phyloP scores from a whole-genome alignment of 1,140 invertebrate genomes.

The Pararge aegeria region DNA sequence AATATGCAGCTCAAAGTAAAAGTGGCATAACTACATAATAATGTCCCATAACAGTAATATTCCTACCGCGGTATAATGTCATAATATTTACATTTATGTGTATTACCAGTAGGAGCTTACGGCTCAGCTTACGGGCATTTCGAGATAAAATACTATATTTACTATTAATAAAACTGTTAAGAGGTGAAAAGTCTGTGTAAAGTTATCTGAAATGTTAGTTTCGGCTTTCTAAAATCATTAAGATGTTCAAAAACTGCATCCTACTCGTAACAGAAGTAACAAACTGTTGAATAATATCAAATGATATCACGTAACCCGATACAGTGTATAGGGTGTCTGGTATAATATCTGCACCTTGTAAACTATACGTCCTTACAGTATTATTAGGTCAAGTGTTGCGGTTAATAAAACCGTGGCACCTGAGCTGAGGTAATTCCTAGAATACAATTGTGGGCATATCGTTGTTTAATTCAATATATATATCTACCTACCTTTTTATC shows the following conservation, averaged over 20 bases:
- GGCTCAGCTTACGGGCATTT: neutral
- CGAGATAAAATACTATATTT: slow-evolving; percentile 12
- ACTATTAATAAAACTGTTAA: slow-evolving; percentile 5
- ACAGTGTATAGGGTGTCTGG: neutral
- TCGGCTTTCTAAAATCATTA: slow-evolving; percentile 11
- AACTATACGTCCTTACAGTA: slow-evolving; percentile 8
- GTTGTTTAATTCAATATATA: neutral
- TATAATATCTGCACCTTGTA: slow-evolving; percentile 7
- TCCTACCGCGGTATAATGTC: slow-evolving; percentile 6
- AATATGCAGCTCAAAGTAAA: slow-evolving; percentile 24
- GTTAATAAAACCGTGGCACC: slow-evolving; percentile 2
- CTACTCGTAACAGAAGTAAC: neutral
- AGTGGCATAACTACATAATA: slow-evolving; percentile 33
- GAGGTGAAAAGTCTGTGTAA: slow-evolving; percentile 7
- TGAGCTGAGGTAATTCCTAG: slow-evolving; percentile 1
- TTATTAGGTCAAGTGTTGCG: slow-evolving; percentile 8
- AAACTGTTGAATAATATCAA: slow-evolving; percentile 8
- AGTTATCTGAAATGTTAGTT: slow-evolving; percentile 7
- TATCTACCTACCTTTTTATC: no score
- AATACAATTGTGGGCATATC: neutral
- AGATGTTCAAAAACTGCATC: slow-evolving; percentile 7
- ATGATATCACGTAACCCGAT: slow-evolving; percentile 1
- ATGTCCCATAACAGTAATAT: slow-evolving; percentile 26
- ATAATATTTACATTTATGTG: slow-evolving; percentile 21
- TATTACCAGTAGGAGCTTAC: slow-evolving; percentile 8